Evolutionary conservation across 2,797 vertebrate genomes (phyloP).

Genomic region (Lagorchestes hirsutus): DNA sequence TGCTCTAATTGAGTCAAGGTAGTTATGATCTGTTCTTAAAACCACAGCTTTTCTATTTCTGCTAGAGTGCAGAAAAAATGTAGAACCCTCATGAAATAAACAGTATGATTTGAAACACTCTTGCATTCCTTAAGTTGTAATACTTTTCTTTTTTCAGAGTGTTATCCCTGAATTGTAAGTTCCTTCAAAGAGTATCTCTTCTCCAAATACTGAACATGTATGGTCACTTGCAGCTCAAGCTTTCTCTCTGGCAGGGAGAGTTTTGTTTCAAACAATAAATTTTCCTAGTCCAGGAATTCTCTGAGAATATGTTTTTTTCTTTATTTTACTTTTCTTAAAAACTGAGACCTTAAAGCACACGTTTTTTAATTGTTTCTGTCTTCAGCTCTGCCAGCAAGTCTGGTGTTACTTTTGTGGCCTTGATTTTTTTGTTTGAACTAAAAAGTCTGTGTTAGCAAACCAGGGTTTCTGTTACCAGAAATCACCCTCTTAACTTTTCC

Average conservation of each 20-base stretch:
- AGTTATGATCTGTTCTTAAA: conserved; percentile 74
- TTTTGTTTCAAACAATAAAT: conserved; percentile 68
- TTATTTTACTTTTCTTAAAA: too few relatives aligned
- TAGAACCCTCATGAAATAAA: conserved; percentile 65
- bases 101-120: conserved; percentile 59
- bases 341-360: neutral
- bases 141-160: conserved; percentile 55
- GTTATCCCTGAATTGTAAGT: conserved; percentile 58
- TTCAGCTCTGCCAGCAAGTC: conserved; percentile 10
- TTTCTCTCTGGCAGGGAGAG: conserved; percentile 65
- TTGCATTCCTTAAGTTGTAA: conserved; percentile 75
- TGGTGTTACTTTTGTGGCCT: neutral
- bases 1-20: conserved; percentile 65
- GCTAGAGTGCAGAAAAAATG: conserved; percentile 59
- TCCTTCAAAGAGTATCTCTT: conserved; percentile 74
- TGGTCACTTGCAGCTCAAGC: conserved; percentile 58
- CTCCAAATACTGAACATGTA: conserved; percentile 38
- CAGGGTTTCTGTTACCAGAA: neutral
- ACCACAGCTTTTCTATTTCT: conserved; percentile 57
- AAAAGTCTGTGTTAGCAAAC: conserved; percentile 43
- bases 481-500: conserved; percentile 25
- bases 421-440: conserved; percentile 41
- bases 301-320: neutral
- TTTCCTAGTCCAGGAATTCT: conserved; percentile 55
- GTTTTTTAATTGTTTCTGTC: conserved; percentile 19